Evolutionary conservation across 1,140 invertebrate genomes (phyloP), one percentile per base, ranked within the genome.

Genomic region (Bombus impatiens): DNA sequence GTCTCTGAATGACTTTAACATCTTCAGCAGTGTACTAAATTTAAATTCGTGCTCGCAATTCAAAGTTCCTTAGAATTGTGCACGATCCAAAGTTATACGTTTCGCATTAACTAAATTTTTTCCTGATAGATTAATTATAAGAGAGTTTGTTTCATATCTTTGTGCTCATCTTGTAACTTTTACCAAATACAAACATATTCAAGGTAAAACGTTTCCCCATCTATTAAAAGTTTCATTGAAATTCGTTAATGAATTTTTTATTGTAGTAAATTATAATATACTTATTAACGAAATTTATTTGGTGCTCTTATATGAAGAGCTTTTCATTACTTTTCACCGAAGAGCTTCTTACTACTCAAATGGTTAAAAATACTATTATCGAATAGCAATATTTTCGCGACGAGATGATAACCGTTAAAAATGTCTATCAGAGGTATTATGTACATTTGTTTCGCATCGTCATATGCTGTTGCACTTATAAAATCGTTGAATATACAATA

Each of bases 381-480:
- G 18, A 53, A 22, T 53, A 53, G 47, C 18, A 22, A 53, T 1
- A 42, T 40, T 40, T 65, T 78, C 25, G 1, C 59, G 25, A 67
- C 9, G 10, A 1, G 10, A 12, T n/a, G 65, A 80, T 70, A 37
- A 62, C 13, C 13, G 8, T 59, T 40, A 22, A 70, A 25, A 40
- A n/a, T 0, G 22, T 53, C 3, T 47, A 62, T 77, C 37, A 40
- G 12, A 67, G 28, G 8, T 18, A 70, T 3, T 1, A 37, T 42
- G 40, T 18, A 32, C 8, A 0, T 13, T 37, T 28, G 18, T 40
- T 22, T 28, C 18, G 32, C 15, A 15, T 32, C 22, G 47, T 53
- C 22, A 44, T 88, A 53, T 68, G 40, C 35, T 53, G 67, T n/a
- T 78, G 9, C 13, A 62, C 40, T 47, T 57, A 67, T 15, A 78